These are phyloP conservation scores for Pelosia muscerda DNA, from an alignment of 2,888 invertebrate species.

Conservation along the genomic window DNA sequence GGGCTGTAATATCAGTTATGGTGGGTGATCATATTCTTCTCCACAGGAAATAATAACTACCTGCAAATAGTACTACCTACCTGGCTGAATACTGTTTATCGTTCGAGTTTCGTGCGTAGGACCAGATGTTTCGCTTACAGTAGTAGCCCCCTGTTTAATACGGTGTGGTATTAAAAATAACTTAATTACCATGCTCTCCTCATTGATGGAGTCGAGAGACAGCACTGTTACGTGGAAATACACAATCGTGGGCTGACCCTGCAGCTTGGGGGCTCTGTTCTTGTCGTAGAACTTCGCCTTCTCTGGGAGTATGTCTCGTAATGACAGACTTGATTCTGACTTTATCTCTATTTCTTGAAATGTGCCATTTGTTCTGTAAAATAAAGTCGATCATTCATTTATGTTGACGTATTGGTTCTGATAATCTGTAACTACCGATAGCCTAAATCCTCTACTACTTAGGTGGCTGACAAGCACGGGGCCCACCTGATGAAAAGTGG, in stretches of 20 bases:
- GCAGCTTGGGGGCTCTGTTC: constrained; percentile 94
- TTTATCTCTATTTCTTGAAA: constrained; percentile 81
- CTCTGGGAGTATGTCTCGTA: constrained; percentile 94
- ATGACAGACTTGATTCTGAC: constrained; percentile 87
- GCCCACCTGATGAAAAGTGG: too few species aligned
- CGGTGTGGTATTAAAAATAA: not conserved
- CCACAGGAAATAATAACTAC: too few species aligned
- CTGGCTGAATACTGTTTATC: too few species aligned
- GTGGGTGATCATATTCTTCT: too few species aligned
- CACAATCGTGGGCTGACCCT: constrained; percentile 95
- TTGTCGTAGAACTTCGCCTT: constrained; percentile 96
- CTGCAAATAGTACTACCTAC: too few species aligned
- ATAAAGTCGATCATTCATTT: not conserved
- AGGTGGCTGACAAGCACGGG: too few species aligned
- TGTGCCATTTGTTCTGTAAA: constrained; percentile 76
- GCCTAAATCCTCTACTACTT: too few species aligned
- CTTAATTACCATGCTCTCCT: constrained; percentile 94
- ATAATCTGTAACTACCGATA: not conserved
- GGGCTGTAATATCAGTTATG: too few species aligned
- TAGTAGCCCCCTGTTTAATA: not conserved
- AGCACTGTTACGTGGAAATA: constrained; percentile 97
- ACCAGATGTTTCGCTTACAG: too few species aligned
- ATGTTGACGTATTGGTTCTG: too few species aligned
- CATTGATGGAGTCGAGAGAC: constrained; percentile 97
- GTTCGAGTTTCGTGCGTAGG: too few species aligned